phyloP scores from a whole-genome alignment of 2,113 vertebrate genomes.

The Macroglossus sobrinus region DNA sequence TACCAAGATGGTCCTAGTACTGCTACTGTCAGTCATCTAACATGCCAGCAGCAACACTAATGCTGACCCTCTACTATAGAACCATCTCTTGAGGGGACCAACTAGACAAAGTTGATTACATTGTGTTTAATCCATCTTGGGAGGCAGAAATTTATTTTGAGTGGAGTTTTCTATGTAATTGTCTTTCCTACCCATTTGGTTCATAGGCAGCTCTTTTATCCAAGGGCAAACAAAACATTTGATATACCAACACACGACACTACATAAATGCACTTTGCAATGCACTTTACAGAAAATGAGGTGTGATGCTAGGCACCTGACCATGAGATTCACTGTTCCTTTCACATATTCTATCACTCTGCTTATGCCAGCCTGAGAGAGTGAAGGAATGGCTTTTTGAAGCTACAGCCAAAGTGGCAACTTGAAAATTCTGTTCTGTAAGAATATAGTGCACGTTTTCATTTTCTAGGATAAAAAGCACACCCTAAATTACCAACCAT shows the following conservation, averaged over 20 bases:
- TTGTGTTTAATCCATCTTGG: not conserved
- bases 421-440: not conserved
- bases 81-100: not conserved
- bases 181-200: not conserved
- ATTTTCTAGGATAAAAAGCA: not conserved
- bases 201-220: not conserved
- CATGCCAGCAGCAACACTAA: not conserved
- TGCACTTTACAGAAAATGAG: not conserved
- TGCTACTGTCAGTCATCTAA: not conserved
- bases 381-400: not conserved
- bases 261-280: not conserved
- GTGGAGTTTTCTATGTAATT: not conserved
- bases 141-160: not conserved
- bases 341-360: not conserved
- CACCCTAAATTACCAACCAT: not conserved
- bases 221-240: not conserved
- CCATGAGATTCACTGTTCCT: not conserved
- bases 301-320: not conserved
- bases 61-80: not conserved
- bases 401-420: not conserved
- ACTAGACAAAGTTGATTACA: not conserved
- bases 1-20: not conserved
- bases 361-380: not conserved
- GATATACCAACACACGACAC: not conserved
- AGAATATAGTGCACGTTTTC: not conserved